These are phyloP conservation scores for Polylopha cassiicola DNA, from an alignment of 2,888 invertebrate species.

Conservation along the genomic window DNA sequence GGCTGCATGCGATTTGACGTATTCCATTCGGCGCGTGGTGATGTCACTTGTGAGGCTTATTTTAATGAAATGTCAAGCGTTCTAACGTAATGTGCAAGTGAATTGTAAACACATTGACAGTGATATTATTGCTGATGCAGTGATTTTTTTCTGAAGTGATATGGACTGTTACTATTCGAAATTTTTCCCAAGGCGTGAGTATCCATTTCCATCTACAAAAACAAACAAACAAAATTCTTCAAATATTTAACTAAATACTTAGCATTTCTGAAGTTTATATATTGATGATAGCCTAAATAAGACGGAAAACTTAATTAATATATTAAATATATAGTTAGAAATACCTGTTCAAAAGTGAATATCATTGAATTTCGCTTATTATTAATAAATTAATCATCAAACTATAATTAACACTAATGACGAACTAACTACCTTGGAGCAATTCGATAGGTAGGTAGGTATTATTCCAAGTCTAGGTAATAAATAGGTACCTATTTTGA, in stretches of 20 bases:
- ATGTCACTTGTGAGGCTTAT: constrained; percentile 75
- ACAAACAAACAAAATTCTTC: constrained; percentile 68
- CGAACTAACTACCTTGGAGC: too few species aligned
- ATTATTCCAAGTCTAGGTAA: too few species aligned
- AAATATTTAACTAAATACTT: constrained; percentile 58
- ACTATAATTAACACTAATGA: not conserved
- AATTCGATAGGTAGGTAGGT: too few species aligned
- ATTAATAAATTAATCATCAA: constrained; percentile 8
- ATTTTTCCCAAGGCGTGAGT: constrained; percentile 77
- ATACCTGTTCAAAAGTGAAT: not conserved
- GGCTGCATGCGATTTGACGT: constrained; percentile 78
- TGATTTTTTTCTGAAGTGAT: constrained; percentile 59
- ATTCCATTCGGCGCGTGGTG: constrained; percentile 74
- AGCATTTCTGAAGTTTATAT: constrained; percentile 32
- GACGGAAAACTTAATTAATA: not conserved
- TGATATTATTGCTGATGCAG: constrained; percentile 64
- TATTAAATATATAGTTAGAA: not conserved
- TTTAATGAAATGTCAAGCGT: constrained; percentile 75
- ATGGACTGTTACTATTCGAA: constrained; percentile 78
- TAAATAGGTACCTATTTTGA: too few species aligned
- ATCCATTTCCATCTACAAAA: constrained; percentile 54
- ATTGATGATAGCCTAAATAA: constrained; percentile 1
- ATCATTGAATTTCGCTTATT: not conserved
- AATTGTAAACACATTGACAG: constrained; percentile 71
- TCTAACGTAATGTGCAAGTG: constrained; percentile 70